These are phyloP conservation scores for Phaethornis superciliosus DNA, from an alignment of 2,113 vertebrate species.

Conservation along the genomic window DNA sequence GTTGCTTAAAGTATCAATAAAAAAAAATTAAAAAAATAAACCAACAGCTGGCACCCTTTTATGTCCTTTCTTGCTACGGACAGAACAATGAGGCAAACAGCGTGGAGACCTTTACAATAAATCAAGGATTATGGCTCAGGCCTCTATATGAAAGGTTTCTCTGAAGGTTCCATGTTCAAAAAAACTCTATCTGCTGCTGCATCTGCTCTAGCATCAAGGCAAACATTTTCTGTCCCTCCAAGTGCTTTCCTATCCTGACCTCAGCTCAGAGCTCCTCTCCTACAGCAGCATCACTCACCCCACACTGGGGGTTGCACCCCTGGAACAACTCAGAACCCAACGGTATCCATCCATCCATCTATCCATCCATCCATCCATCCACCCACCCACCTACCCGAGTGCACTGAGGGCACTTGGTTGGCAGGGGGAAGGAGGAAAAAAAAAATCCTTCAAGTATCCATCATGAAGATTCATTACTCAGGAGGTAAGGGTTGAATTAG, in stretches of 20 bases:
- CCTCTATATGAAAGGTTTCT: not conserved
- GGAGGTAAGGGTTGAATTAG: not conserved
- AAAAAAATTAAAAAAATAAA: not conserved
- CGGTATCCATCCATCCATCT: not conserved
- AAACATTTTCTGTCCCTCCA: not conserved
- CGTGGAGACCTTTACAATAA: not conserved
- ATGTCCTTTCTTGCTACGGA: conserved; percentile 42
- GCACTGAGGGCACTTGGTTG: rapidly evolving
- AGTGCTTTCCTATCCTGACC: not conserved
- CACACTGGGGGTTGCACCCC: not conserved
- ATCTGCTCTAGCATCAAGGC: not conserved
- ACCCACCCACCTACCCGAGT: not conserved
- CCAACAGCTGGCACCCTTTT: not conserved
- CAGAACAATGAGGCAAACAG: not conserved
- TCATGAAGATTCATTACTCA: not conserved
- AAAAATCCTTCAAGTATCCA: no score
- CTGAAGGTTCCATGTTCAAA: not conserved
- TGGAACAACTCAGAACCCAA: not conserved
- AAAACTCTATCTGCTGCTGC: not conserved
- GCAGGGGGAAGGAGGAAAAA: not conserved
- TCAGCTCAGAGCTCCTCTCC: not conserved
- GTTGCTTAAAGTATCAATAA: not conserved
- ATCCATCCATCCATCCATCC: not conserved
- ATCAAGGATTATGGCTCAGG: not conserved
- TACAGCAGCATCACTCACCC: not conserved